phyloP scores from a whole-genome alignment of 2,888 invertebrate genomes.

The Germaria angustata region DNA sequence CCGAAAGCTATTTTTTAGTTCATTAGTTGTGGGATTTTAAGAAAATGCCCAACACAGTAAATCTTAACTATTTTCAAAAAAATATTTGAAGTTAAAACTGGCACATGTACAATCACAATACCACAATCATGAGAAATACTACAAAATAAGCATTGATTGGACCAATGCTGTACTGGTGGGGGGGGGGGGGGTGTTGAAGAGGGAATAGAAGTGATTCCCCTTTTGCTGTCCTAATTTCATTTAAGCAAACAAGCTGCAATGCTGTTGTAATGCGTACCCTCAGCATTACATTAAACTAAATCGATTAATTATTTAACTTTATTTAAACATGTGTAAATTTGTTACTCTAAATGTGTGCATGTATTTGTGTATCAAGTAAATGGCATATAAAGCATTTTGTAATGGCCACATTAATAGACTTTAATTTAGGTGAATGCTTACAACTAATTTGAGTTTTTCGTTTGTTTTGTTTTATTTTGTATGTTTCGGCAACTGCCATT shows the following conservation, averaged over 20 bases:
- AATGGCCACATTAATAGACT: constrained; percentile 44
- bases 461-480: too few species aligned
- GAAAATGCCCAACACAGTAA: too few species aligned
- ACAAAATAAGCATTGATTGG: too few species aligned
- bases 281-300: constrained; percentile 29
- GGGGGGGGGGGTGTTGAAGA: too few species aligned
- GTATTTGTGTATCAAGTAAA: background rate
- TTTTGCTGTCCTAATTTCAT: background rate
- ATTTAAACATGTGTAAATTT: background rate
- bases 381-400: constrained; percentile 24
- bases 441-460: constrained; percentile 27
- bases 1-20: too few species aligned
- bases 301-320: constrained; percentile 33
- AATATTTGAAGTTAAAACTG: too few species aligned
- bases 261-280: background rate
- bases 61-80: too few species aligned
- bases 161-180: too few species aligned
- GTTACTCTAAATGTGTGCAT: background rate
- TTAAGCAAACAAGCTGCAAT: background rate
- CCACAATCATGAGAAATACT: too few species aligned
- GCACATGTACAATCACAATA: too few species aligned
- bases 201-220: too few species aligned
- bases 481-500: background rate
- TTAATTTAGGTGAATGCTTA: constrained; percentile 48
- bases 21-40: too few species aligned